Evolutionary conservation across 2,888 invertebrate genomes (phyloP).

Genomic region (Conomelus anceps): DNA sequence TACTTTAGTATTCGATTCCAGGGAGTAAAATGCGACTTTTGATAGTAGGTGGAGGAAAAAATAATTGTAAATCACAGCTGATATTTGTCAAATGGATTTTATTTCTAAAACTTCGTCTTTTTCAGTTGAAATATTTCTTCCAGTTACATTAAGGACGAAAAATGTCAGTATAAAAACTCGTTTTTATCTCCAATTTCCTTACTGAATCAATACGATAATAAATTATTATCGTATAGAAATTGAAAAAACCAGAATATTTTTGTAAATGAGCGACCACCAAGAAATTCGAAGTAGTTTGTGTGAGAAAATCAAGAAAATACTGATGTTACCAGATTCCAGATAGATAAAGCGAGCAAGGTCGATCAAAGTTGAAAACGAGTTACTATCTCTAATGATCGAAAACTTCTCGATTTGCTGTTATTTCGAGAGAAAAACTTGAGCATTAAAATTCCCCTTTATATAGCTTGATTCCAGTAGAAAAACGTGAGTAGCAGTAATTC

Average conservation of each 20-base stretch:
- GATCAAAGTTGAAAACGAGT: background rate
- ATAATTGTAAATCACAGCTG: background rate
- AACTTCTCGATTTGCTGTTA: background rate
- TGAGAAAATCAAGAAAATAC: background rate
- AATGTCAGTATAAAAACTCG: background rate
- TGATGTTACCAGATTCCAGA: background rate
- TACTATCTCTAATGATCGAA: background rate
- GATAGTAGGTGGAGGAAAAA: background rate
- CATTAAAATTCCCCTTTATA: background rate
- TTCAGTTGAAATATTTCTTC: background rate
- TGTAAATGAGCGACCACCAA: background rate
- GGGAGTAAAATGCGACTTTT: too few relatives aligned
- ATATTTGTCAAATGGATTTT: background rate
- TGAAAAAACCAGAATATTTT: background rate
- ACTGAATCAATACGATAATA: background rate
- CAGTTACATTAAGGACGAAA: background rate
- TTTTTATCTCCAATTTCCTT: background rate
- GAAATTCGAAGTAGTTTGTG: background rate
- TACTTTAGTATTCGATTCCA: too few relatives aligned
- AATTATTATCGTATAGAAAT: too few relatives aligned
- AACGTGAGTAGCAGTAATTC: too few relatives aligned
- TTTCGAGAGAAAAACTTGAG: background rate
- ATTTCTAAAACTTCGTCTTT: background rate
- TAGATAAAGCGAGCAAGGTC: background rate
- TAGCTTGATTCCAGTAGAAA: background rate